Base-by-base conservation (phyloP, 2,888 invertebrate genomes). In the Phengaris arion region DNA sequence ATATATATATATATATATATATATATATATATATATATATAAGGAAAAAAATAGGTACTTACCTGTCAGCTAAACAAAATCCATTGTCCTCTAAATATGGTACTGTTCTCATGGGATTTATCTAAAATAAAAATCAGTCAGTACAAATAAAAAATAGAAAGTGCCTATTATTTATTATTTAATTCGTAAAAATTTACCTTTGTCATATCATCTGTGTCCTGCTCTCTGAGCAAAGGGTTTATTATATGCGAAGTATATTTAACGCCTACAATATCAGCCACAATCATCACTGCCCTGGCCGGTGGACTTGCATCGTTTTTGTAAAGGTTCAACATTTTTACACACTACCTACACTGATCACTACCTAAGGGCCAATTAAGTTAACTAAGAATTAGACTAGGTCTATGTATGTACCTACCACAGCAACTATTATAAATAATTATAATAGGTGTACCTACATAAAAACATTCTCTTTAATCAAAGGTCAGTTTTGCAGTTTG, bases 31-130 rank as follows among this genome's bases (percentile, higher is more conserved):
- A n/a, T n/a, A n/a, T n/a, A n/a, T n/a, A n/a, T n/a, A n/a, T n/a
- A n/a, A n/a, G n/a, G n/a, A n/a, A n/a, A n/a, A n/a, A n/a, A 22
- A 22, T 35, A 35, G 22, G 22, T 64, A 76, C 79, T 76, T 82
- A 90, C 92, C 92, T 93, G 81, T 93, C 92, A 6, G 88, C 89
- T 77, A 92, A 79, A 78, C 84, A 84, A 81, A 85, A 92, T 74
- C 87, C 87, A 2, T 84, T 88, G 79, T 92, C 92, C 74, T 89
- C 90, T 72, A 86, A 83, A 13, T 88, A 80, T 1, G 92, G 92
- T 73, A 93, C 83, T 0, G 92, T 91, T 77, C 85, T 85, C 91
- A 93, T 92, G 2, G 92, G 92, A 77, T 92, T 93, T 88, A 88
- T 91, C 92, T 93, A 85, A 75, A 86, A 89, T 80, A 7, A 5